phyloP scores from a whole-genome alignment of 1,140 invertebrate genomes.

The Pectinophora gossypiella region DNA sequence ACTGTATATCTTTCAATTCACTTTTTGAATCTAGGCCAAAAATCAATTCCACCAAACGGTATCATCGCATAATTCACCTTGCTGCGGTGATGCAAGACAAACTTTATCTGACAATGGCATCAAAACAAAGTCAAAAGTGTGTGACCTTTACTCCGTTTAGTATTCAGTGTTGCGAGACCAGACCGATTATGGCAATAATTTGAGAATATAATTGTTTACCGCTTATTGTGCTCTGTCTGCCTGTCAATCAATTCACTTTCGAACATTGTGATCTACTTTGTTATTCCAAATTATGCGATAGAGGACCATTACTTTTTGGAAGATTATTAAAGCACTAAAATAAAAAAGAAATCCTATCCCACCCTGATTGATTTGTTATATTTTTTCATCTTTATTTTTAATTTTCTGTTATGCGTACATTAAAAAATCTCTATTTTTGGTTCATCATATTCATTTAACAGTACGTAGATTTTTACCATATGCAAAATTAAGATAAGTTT shows the following conservation, averaged over 20 bases:
- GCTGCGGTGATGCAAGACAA: conserved; percentile 32
- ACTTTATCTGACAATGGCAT: conserved; percentile 58
- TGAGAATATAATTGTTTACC: conserved; percentile 57
- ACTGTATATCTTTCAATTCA: no score
- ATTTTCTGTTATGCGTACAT: no score
- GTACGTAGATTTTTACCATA: no score
- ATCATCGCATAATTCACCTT: not conserved
- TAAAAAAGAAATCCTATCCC: no score
- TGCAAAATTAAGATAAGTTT: no score
- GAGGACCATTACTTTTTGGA: conserved; percentile 11
- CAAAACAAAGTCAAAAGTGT: conserved; percentile 64
- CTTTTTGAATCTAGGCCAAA: not conserved
- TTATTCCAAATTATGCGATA: conserved; percentile 20
- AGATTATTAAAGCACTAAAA: no score
- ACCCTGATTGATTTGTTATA: no score
- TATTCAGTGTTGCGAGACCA: conserved; percentile 53
- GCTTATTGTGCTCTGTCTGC: conserved; percentile 46
- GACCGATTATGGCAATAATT: conserved; percentile 59
- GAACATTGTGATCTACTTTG: conserved; percentile 57
- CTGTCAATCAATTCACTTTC: conserved; percentile 69
- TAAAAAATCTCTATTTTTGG: no score
- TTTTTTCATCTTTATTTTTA: no score
- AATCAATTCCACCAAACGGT: not conserved
- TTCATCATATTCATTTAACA: no score
- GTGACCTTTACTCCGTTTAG: conserved; percentile 58